Conservation (phyloP, 1,140 invertebrate genomes). For the Globodera rostochiensis region DNA sequence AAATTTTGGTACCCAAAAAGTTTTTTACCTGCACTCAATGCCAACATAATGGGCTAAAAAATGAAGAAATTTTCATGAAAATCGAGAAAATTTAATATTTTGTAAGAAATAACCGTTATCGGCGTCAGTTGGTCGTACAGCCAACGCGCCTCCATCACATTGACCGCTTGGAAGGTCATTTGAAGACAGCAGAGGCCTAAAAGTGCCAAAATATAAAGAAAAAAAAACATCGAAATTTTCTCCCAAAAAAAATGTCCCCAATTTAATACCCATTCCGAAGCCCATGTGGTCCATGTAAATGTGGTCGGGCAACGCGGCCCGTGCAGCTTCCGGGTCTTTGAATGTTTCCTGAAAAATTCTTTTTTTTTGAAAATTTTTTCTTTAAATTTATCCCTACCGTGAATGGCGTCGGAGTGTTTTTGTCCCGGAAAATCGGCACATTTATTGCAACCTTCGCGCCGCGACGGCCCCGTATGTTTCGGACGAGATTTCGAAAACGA, state of each 20-base stretch:
- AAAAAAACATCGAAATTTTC: neutral
- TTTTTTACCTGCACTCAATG: constrained; percentile 77
- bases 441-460: constrained; percentile 95
- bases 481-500: constrained; percentile 78
- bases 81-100: neutral
- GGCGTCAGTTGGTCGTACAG: constrained; percentile 96
- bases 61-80: neutral
- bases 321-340: constrained; percentile 62
- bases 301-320: constrained; percentile 72
- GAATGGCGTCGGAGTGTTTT: constrained; percentile 76
- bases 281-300: constrained; percentile 98
- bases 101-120: constrained; percentile 72
- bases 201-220: neutral
- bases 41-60: constrained; percentile 83
- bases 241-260: too few relatives aligned
- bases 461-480: constrained; percentile 86
- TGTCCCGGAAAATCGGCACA: constrained; percentile 86
- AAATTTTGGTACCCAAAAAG: neutral
- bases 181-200: constrained; percentile 82
- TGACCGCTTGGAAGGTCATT: constrained; percentile 82
- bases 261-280: constrained; percentile 86
- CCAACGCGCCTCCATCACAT: constrained; percentile 88
- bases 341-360: constrained; percentile 75
- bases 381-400: constrained; percentile 38
- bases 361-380: constrained; percentile 26